phyloP scores from a whole-genome alignment of 2,888 invertebrate species.

The Danaus chrysippus region DNA sequence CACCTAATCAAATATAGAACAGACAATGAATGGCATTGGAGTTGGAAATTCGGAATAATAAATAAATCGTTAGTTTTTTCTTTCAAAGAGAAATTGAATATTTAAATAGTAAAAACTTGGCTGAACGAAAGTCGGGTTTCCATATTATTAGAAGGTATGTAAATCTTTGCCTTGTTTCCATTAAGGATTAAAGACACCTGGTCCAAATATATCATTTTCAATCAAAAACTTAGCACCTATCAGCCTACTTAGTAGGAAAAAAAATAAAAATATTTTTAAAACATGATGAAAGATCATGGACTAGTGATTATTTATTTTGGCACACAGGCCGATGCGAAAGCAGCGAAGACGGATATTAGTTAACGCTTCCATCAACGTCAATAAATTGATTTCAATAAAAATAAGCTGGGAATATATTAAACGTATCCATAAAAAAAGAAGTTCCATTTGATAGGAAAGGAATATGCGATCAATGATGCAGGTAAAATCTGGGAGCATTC shows the following conservation, averaged over 20 bases:
- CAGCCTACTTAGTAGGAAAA: neutral
- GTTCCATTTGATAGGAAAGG: constrained; percentile 7
- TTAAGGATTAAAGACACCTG: no score
- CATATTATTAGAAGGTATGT: no score
- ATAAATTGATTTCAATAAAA: constrained; percentile 54
- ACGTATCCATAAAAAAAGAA: constrained; percentile 13
- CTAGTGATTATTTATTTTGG: constrained; percentile 72
- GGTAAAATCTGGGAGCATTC: constrained; percentile 29
- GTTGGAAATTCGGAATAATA: constrained; percentile 16
- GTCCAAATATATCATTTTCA: no score
- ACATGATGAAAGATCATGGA: constrained; percentile 33
- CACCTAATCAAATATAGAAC: constrained; percentile 46
- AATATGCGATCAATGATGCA: constrained; percentile 12
- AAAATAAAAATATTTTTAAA: neutral
- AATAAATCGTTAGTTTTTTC: constrained; percentile 18
- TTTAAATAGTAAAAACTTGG: no score
- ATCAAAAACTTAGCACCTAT: neutral
- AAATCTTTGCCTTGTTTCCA: no score
- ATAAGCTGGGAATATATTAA: constrained; percentile 34
- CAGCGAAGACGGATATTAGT: constrained; percentile 67
- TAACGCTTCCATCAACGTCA: constrained; percentile 58
- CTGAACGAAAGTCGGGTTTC: no score
- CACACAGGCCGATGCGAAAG: constrained; percentile 59
- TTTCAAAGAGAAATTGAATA: neutral
- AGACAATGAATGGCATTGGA: constrained; percentile 20